Conservation (phyloP, 1,140 invertebrate genomes). For the Aphis craccivora region DNA sequence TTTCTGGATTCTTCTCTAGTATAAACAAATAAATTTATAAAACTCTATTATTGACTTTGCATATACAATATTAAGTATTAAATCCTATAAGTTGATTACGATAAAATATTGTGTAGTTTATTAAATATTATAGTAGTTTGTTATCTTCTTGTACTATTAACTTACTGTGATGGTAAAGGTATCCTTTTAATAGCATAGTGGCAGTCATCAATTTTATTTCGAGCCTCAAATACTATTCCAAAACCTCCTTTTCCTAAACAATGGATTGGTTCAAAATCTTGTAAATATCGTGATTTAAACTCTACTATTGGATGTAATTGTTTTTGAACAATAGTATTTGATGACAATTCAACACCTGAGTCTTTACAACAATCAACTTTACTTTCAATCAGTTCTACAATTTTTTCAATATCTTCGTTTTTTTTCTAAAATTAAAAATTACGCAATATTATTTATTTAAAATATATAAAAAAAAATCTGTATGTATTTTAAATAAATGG, state of each 20-base stretch:
- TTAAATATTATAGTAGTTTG: not conserved
- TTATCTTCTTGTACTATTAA: not conserved
- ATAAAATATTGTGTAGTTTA: not conserved
- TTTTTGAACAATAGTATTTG: constrained; percentile 29
- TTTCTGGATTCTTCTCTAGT: constrained; percentile 78
- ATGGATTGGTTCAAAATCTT: constrained; percentile 85
- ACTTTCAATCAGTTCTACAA: not conserved
- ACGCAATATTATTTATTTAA: not conserved
- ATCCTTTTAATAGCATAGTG: constrained; percentile 96
- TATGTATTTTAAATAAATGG: not conserved
- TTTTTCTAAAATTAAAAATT: constrained; percentile 27
- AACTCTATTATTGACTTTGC: no score
- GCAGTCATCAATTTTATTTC: constrained; percentile 93
- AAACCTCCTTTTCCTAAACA: constrained; percentile 94
- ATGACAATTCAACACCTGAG: constrained; percentile 28
- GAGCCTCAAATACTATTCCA: constrained; percentile 95
- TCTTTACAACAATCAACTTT: constrained; percentile 62
- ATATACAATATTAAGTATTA: not conserved
- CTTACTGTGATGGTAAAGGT: constrained; percentile 81
- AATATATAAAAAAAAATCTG: not conserved
- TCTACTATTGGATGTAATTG: not conserved
- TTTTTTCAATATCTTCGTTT: not conserved
- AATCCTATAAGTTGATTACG: not conserved
- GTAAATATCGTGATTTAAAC: constrained; percentile 76
- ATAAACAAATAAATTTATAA: constrained; percentile 59